These are phyloP conservation scores for Drosophila emarginata DNA, from an alignment of 2,888 invertebrate species.

Conservation along the genomic window DNA sequence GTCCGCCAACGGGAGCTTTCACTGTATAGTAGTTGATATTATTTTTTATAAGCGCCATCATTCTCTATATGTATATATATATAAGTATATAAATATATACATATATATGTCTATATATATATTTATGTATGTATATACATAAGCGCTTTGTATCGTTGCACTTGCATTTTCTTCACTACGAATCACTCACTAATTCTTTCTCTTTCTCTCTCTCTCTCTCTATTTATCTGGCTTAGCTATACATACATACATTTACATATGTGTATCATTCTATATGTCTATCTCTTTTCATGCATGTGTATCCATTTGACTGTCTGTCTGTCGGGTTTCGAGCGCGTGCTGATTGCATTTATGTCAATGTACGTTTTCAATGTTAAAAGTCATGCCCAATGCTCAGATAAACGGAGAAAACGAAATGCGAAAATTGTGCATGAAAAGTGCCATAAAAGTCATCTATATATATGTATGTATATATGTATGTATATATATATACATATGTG, in stretches of 20 bases:
- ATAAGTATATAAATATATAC: no score
- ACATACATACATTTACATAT: background rate
- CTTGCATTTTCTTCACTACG: slow-evolving; percentile 2
- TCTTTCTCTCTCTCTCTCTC: no score
- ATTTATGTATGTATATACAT: background rate
- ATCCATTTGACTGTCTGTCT: slow-evolving; percentile 16
- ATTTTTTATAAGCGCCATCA: no score
- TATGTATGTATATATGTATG: background rate
- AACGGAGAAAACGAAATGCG: slow-evolving; percentile 25
- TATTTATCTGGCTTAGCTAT: background rate
- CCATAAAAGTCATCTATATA: slow-evolving; percentile 44
- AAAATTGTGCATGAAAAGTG: slow-evolving; percentile 65
- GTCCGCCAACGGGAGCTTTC: no score
- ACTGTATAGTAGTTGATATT: background rate
- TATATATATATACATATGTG: background rate
- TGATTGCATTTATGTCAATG: slow-evolving; percentile 79
- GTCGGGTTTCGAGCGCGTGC: slow-evolving; percentile 55
- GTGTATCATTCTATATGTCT: background rate
- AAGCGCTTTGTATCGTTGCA: slow-evolving; percentile 11
- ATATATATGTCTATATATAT: no score
- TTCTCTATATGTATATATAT: background rate
- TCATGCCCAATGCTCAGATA: slow-evolving; percentile 19
- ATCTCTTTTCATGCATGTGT: slow-evolving; percentile 6
- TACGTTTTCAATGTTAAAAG: slow-evolving; percentile 78
- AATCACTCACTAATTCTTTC: background rate